Evolutionary conservation across 1,140 invertebrate genomes (phyloP), one percentile per base, ranked within the genome.

Genomic region (Hyles vespertilio): DNA sequence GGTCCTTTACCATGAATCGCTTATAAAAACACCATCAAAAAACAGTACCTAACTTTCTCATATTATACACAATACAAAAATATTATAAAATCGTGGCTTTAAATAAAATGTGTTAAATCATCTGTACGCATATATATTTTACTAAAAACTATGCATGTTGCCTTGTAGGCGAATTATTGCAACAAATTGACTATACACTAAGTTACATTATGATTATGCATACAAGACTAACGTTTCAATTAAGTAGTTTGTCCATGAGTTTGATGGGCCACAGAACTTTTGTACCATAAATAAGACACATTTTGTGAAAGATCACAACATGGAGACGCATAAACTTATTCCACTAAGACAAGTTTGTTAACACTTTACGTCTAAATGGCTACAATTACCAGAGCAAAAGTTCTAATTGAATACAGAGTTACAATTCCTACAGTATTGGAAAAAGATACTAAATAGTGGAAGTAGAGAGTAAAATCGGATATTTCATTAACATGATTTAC

Each of bases 101-200:
- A 77, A 79, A 72, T 79, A 78, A 70, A 72, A 12, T 67, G 59
- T 59, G 74, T 60, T 79, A 73, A 76, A 48, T 11, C 47, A 12
- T 48, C 22, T 48, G n/a, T 48, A 12, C 22, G n/a, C n/a, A n/a
- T 6, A 48, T 51, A 51, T 51, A 33, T 3, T 51, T 34, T 34
- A 70, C 62, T 74, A 69, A 64, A 74, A 59, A 69, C 46, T 61
- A 48, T 22, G 47, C 47, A 60, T 70, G 56, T 59, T 69, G 77
- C 81, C 81, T 82, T 84, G 46, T 76, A 87, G 82, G 82, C 80
- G 60, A 67, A 67, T 84, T 85, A 87, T 87, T 87, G 84, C 84
- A 87, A 81, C 81, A 59, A 52, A 65, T 80, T 74, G 54, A 84
- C 80, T 87, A 81, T 73, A 67, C 70, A 61, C 74, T 81, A 82